Percentiles rank a stretch among this genome's conserved stretches.
These are phyloP conservation scores for Notiomystis cincta DNA, from an alignment of 2,113 vertebrate genomes.

Conservation along the genomic window DNA sequence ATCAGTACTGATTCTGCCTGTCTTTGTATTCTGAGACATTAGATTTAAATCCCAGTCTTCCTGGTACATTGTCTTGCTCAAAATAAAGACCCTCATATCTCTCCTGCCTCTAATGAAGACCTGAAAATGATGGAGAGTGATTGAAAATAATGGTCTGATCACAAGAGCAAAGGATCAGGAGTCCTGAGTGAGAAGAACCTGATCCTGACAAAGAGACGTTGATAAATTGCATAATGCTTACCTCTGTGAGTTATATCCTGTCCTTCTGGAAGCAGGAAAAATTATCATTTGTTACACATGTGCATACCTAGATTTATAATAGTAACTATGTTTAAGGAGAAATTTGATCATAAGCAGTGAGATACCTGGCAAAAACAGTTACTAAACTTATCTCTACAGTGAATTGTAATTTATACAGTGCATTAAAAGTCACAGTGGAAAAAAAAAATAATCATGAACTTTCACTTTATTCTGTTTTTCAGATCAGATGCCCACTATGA, in stretches of 20 bases:
- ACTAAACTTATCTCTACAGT: background rate
- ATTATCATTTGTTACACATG: fast-evolving
- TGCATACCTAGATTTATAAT: background rate
- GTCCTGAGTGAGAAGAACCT: background rate
- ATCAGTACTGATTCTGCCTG: background rate
- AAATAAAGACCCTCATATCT: background rate
- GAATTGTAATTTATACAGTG: background rate
- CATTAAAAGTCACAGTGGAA: background rate
- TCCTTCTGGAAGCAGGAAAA: background rate
- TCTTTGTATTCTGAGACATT: background rate
- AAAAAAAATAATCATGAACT: background rate
- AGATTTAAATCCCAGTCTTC: background rate
- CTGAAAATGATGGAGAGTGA: background rate
- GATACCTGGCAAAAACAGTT: background rate
- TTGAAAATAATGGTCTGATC: background rate
- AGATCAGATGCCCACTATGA: background rate
- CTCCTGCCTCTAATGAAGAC: background rate
- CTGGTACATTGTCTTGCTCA: background rate
- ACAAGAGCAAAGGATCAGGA: background rate
- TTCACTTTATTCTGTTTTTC: background rate
- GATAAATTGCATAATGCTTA: background rate
- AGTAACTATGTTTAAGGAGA: background rate
- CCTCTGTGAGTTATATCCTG: background rate
- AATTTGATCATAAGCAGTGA: background rate
- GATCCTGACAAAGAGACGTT: background rate